Evolutionary conservation across 1,140 invertebrate species (phyloP).

Genomic region (Ceratitis capitata): DNA sequence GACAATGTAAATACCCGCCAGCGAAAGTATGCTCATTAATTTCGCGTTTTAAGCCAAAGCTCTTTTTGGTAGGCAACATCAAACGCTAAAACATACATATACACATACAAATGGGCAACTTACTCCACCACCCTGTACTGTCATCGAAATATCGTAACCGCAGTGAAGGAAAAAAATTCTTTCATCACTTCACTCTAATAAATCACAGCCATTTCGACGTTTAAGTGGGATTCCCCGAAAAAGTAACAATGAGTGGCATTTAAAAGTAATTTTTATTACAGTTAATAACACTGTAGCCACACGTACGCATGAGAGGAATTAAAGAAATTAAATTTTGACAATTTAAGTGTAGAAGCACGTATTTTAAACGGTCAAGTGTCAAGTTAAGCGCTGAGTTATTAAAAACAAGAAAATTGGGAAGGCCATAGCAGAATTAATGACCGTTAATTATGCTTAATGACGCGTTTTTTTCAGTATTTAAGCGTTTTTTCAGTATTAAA

Average conservation of each 20-base stretch:
- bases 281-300: not conserved
- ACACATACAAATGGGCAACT: not conserved
- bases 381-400: not conserved
- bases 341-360: not conserved
- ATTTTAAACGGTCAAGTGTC: no score
- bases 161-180: not conserved
- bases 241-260: not conserved
- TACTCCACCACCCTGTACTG: not conserved
- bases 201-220: not conserved
- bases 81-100: not conserved
- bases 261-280: not conserved
- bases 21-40: slow-evolving; percentile 9
- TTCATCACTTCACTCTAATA: not conserved
- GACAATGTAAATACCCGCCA: not conserved
- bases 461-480: no score
- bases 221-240: slow-evolving; percentile 23
- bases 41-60: not conserved
- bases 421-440: no score
- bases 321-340: slow-evolving; percentile 10
- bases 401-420: not conserved
- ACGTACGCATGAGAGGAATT: not conserved
- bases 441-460: no score
- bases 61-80: not conserved
- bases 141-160: not conserved
- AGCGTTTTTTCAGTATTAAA: no score